Evolutionary conservation across 2,888 invertebrate species (phyloP).

Genomic region (Agrotis exclamationis): DNA sequence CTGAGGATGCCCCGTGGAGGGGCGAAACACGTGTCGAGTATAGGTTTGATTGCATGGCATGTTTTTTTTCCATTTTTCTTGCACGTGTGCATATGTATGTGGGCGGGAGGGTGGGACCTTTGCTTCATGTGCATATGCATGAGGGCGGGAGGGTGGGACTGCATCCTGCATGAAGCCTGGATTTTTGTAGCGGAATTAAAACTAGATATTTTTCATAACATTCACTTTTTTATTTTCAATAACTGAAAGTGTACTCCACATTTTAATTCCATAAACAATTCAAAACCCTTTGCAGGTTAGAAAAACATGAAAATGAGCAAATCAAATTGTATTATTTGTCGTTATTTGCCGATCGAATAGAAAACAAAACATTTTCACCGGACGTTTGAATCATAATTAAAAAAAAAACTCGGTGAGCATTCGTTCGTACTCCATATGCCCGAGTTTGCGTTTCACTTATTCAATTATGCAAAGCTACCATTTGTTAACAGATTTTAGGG

Average conservation of each 20-base stretch:
- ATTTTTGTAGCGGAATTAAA: too few species aligned
- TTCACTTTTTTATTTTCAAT: neutral
- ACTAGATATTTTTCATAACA: too few species aligned
- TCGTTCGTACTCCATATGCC: slow-evolving; percentile 79
- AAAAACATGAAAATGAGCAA: slow-evolving; percentile 59
- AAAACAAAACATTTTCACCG: slow-evolving; percentile 57
- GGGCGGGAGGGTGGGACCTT: too few species aligned
- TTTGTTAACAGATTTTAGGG: slow-evolving; percentile 90
- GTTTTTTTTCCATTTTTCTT: too few species aligned
- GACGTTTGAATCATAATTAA: slow-evolving; percentile 58
- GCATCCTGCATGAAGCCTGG: too few species aligned
- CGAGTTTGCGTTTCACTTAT: slow-evolving; percentile 81
- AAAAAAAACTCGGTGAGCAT: slow-evolving; percentile 67
- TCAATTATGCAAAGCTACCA: slow-evolving; percentile 90
- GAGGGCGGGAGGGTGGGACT: too few species aligned
- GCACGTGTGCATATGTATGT: too few species aligned
- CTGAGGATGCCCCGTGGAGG: too few species aligned
- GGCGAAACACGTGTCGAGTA: too few species aligned
- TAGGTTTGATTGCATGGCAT: too few species aligned
- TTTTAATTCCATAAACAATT: slow-evolving; percentile 30
- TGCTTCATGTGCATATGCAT: too few species aligned
- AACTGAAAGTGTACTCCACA: slow-evolving; percentile 27
- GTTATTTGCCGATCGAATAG: slow-evolving; percentile 55
- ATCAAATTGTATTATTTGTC: slow-evolving; percentile 55
- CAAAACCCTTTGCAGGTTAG: slow-evolving; percentile 43